Conservation (phyloP, 1,140 invertebrate species). For the Parasteatoda tepidariorum region DNA sequence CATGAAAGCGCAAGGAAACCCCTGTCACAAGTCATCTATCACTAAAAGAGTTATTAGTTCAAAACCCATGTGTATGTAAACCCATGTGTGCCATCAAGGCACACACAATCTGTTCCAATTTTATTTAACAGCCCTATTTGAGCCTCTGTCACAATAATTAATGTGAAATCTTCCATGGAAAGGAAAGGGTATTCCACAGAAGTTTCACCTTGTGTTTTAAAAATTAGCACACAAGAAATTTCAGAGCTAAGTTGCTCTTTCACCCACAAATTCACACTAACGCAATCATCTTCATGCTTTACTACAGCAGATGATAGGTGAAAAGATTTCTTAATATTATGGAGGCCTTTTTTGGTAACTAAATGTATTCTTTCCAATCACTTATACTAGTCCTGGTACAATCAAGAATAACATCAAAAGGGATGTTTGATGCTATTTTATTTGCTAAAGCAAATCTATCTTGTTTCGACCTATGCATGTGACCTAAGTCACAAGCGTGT, state of each 20-base stretch:
- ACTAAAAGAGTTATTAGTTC: not conserved
- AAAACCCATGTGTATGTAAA: conserved; percentile 13
- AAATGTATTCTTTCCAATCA: not conserved
- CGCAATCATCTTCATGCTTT: not conserved
- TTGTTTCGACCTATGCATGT: not conserved
- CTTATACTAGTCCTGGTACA: not conserved
- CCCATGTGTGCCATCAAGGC: conserved; percentile 6
- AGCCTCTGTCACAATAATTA: conserved; percentile 2
- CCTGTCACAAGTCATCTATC: conserved; percentile 5
- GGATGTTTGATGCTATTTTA: not conserved
- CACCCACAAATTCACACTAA: not conserved
- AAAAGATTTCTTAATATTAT: not conserved
- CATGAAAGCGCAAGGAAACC: conserved; percentile 5
- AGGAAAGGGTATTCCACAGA: not conserved
- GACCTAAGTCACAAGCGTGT: not conserved
- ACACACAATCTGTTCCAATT: conserved; percentile 1
- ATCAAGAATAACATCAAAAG: not conserved
- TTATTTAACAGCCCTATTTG: not conserved
- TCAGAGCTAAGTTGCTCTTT: not conserved
- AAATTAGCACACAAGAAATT: not conserved
- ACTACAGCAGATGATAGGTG: not conserved
- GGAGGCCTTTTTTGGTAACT: not conserved
- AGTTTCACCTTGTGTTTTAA: not conserved
- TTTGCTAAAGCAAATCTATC: not conserved
- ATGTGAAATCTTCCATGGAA: not conserved